phyloP scores from a whole-genome alignment of 2,888 invertebrate species.

The Lithosia quadra region DNA sequence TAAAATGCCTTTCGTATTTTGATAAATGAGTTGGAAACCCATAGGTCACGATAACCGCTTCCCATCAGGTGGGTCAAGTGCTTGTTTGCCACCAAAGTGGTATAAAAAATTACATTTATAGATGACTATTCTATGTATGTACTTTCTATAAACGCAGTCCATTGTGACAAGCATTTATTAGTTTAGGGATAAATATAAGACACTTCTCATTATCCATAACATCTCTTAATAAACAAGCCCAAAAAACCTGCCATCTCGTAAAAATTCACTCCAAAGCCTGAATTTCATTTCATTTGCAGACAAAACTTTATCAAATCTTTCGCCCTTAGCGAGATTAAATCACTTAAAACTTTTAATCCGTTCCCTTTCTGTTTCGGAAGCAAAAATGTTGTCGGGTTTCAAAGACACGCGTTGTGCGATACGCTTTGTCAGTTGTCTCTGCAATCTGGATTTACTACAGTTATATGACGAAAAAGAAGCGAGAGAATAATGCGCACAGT shows the following conservation, averaged over 20 bases:
- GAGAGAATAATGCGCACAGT: neutral
- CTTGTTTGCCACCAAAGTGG: too few relatives aligned
- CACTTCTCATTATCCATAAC: neutral
- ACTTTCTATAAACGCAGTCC: too few relatives aligned
- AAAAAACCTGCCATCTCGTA: neutral
- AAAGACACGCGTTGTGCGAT: constrained; percentile 26
- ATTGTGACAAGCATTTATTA: too few relatives aligned
- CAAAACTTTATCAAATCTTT: constrained; percentile 39
- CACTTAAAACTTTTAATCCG: constrained; percentile 52
- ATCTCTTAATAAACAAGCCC: neutral
- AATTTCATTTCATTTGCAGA: constrained; percentile 44
- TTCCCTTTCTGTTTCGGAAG: constrained; percentile 38
- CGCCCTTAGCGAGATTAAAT: constrained; percentile 47
- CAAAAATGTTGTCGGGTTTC: constrained; percentile 34
- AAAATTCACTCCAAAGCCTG: neutral
- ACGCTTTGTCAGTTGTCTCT: constrained; percentile 32
- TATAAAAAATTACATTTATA: too few relatives aligned
- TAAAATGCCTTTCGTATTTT: too few relatives aligned
- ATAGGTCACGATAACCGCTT: too few relatives aligned
- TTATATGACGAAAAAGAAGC: neutral
- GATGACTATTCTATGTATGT: too few relatives aligned
- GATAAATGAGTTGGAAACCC: too few relatives aligned
- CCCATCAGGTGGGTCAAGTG: too few relatives aligned
- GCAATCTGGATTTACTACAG: constrained; percentile 21
- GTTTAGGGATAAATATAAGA: too few relatives aligned